Evolutionary conservation across 64 coral and sea anemone species (phyloP), one percentile per base, ranked within the genome.

Genomic region (Acropora tenuis): DNA sequence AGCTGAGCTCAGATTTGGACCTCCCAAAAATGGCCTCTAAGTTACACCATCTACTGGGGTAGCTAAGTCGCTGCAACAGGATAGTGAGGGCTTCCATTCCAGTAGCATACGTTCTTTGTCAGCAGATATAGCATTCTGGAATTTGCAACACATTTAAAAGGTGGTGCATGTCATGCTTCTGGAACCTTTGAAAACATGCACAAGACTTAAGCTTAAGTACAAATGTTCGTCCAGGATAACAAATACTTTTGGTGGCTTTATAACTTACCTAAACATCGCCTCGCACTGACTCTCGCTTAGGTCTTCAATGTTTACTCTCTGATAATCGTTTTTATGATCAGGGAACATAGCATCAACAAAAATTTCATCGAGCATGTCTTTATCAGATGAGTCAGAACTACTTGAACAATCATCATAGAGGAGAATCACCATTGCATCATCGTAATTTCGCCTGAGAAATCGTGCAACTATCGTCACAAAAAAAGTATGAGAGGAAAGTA

Each of bases 21-120:
- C 80, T 68, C 15, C 52, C 87, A 88, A 88, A 88, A 19, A 78
- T 1, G 47, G 48, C 10, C 1, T 58, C 49, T 12, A 88, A 71
- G 40, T 88, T 74, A 67, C 83, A 86, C 83, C 83, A 86, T 30
- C 63, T 43, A 49, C 48, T 72, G 4, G 83, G 83, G 48, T 72
- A 78, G 15, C n/a, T 13, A 55, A 88, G 20, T 15, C 73, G 13
- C 50, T 40, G 2, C 43, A 88, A 18, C 42, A 88, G 73, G 11
- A 88, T 77, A 52, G 78, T 77, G 1, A 88, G 73, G 4, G 87
- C 87, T 65, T 88, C 87, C 73, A 78, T 76, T 61, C 87, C 52
- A 17, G 47, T 30, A 7, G 50, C 30, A 43, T 43, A 59, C 6
- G 74, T 88, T 45, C 74, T 53, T 41, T 88, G 87, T 8, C 44